Evolutionary conservation across 2,888 invertebrate genomes (phyloP).

Genomic region (Cyrtodaria siliqua): DNA sequence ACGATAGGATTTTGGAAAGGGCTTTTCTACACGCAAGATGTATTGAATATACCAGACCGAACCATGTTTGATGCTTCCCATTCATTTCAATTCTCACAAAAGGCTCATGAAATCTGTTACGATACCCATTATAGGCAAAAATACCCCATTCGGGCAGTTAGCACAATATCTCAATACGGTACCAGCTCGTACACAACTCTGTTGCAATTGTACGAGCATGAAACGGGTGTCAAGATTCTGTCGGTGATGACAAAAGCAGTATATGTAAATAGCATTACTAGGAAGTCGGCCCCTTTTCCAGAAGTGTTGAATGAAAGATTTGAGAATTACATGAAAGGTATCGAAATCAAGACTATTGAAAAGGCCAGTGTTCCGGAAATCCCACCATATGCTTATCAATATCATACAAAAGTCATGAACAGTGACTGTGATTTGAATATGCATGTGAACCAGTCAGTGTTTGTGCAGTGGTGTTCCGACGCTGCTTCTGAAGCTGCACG

Average conservation of each 20-base stretch:
- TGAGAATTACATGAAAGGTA: not conserved
- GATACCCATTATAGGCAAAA: not conserved
- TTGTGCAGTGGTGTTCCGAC: constrained; percentile 40
- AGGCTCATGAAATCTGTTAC: not conserved
- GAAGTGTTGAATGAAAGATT: constrained; percentile 1
- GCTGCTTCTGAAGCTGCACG: constrained; percentile 11
- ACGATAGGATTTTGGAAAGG: too few relatives aligned
- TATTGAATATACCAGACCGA: not conserved
- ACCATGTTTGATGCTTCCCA: constrained; percentile 1
- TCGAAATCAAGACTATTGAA: not conserved
- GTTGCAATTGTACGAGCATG: constrained; percentile 8
- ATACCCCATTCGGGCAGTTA: constrained; percentile 9
- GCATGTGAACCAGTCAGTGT: constrained; percentile 36
- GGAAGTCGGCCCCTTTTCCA: constrained; percentile 28
- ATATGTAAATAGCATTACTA: constrained; percentile 14
- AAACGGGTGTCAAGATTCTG: constrained; percentile 7
- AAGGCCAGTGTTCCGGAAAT: not conserved
- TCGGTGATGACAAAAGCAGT: constrained; percentile 17
- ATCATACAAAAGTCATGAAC: constrained; percentile 22
- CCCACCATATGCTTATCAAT: constrained; percentile 8
- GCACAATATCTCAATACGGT: constrained; percentile 29
- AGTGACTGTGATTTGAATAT: constrained; percentile 42
- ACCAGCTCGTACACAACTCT: constrained; percentile 15
- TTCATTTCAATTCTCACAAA: constrained; percentile 1
- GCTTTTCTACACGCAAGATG: too few relatives aligned